Evolutionary conservation across 1,140 invertebrate species (phyloP), one percentile per base, ranked within the genome.

Genomic region (Drosophila subpulchrella): DNA sequence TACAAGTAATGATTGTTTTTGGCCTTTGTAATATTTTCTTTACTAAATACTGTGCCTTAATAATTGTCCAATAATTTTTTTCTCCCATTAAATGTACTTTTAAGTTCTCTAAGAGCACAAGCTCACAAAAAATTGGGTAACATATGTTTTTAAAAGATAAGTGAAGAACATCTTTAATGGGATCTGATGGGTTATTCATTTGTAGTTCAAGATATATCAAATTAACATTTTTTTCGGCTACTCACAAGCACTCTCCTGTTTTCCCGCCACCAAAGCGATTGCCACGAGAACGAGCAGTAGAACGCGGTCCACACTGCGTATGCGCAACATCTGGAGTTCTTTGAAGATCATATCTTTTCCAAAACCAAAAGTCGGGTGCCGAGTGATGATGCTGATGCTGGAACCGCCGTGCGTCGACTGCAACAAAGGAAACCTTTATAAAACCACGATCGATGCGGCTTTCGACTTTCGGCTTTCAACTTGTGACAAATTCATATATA

Each of bases 401-500:
- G 48, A 11, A 10, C 62, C 50, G 74, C 62, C 34, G 73, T 11
- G n/a, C 27, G 27, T 60, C 41, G 51, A 76, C 74, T 77, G 75
- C 68, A 71, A 67, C 46, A 13, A 58, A 58, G 53, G 68, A 72
- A 71, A 57, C 68, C 67, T 72, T 72, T 72, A 72, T 72, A 71
- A 27, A 57, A 24, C 44, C n/a, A 15, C 60, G 36, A 67, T 30
- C 34, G 41, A 36, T 65, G 39, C 13, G 65, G 68, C 68, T 72
- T 72, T 72, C 68, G 27, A 27, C 27, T 27, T 27, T 27, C 27
- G 27, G 68, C 65, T 72, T 72, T 72, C 44, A 41, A 55, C 44
- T 48, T 34, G 68, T 72, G 68, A 72, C 66, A 72, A 72, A 72
- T 72, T 72, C 66, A 71, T 71, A 72, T 71, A 58, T 71, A 71